Conservation (phyloP, 2,888 invertebrate species). For the Netelia virgata region DNA sequence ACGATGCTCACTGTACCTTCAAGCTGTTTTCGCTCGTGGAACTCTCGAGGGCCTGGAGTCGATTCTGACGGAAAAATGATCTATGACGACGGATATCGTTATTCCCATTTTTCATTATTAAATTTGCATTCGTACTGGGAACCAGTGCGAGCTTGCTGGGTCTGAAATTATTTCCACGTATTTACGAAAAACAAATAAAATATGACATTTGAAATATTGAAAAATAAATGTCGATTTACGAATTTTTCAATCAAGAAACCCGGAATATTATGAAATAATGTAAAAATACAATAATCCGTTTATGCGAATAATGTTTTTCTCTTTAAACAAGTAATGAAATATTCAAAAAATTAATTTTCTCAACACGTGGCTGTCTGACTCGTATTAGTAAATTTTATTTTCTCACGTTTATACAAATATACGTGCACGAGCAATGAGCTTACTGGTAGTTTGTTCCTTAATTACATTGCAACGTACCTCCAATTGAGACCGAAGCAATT, state of each 20-base stretch:
- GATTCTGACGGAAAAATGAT: constrained; percentile 9
- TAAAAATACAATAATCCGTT: too few species aligned
- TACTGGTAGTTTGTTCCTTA: not conserved
- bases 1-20: constrained; percentile 45
- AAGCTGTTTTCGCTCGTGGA: constrained; percentile 48
- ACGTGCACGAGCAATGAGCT: not conserved
- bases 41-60: constrained; percentile 3
- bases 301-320: too few species aligned
- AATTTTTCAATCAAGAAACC: too few species aligned
- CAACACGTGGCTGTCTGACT: too few species aligned
- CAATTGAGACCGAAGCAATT: constrained; percentile 55
- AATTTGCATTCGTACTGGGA: constrained; percentile 39
- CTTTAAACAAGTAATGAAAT: too few species aligned
- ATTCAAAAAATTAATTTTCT: too few species aligned
- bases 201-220: not conserved
- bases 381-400: too few species aligned
- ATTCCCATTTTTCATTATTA: constrained; percentile 41
- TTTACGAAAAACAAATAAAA: not conserved
- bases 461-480: constrained; percentile 52
- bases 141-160: constrained; percentile 45
- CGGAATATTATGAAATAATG: too few species aligned
- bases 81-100: constrained; percentile 13
- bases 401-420: not conserved
- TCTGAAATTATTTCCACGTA: constrained; percentile 25
- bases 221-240: too few species aligned